These are phyloP conservation scores for Ptychobarbus kaznakovi DNA, from an alignment of 2,797 vertebrate genomes.

Conservation along the genomic window DNA sequence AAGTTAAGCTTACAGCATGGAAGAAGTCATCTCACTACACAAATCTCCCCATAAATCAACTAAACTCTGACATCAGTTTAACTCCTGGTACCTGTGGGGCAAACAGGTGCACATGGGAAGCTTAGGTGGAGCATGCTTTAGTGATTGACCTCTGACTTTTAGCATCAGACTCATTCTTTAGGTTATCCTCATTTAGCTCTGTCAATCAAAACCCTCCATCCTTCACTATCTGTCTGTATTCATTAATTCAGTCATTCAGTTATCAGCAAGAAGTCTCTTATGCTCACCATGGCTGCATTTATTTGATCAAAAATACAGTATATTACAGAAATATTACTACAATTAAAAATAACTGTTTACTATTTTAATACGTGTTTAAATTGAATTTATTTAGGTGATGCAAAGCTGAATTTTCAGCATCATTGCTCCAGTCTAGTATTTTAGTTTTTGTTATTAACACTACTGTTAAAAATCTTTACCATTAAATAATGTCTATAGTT, in stretches of 20 bases:
- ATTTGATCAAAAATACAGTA: neutral
- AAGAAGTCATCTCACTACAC: neutral
- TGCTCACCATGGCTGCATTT: neutral
- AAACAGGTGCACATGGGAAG: slow-evolving; percentile 36
- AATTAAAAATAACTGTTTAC: neutral
- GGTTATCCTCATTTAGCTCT: slow-evolving; percentile 4
- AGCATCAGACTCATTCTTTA: neutral
- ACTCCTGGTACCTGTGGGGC: slow-evolving; percentile 19
- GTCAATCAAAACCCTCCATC: slow-evolving; percentile 10
- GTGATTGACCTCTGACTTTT: slow-evolving; percentile 18
- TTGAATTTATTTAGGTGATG: neutral
- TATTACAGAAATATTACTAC: neutral
- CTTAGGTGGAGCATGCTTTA: slow-evolving; percentile 15
- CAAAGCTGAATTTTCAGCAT: neutral
- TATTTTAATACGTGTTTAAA: neutral
- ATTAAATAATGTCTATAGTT: neutral
- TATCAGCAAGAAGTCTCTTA: neutral
- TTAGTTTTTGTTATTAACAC: neutral
- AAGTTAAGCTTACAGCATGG: slow-evolving; percentile 24
- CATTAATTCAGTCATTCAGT: neutral
- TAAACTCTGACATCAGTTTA: slow-evolving; percentile 18
- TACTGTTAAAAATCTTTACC: neutral
- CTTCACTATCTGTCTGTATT: neutral
- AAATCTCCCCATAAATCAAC: slow-evolving; percentile 18
- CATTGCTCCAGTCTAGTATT: neutral